Evolutionary conservation across 2,113 vertebrate species (phyloP).

Genomic region (Sphyrna mokarran): DNA sequence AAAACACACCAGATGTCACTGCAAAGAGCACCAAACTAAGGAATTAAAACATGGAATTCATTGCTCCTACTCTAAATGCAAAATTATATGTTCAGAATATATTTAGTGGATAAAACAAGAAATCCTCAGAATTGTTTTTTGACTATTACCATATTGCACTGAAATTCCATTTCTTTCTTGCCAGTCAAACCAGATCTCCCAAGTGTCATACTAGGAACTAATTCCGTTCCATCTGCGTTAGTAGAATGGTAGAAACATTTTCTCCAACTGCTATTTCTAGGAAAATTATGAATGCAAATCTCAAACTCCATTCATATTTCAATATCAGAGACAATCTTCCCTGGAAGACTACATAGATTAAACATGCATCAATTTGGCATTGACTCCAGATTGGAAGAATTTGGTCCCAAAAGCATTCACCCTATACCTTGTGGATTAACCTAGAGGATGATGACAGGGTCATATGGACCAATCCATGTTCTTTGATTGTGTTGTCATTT

Average conservation of each 20-base stretch:
- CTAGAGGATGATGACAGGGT: neutral
- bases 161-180: neutral
- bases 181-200: neutral
- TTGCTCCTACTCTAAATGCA: neutral
- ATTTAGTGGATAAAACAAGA: neutral
- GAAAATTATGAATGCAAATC: neutral
- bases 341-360: neutral
- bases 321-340: neutral
- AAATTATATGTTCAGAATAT: conserved; percentile 17
- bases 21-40: neutral
- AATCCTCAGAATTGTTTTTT: neutral
- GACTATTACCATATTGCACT: neutral
- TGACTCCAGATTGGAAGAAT: neutral
- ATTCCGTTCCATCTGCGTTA: neutral
- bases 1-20: conserved; percentile 18
- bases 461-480: neutral
- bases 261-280: neutral
- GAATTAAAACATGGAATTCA: conserved; percentile 12
- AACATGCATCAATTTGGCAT: neutral
- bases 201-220: neutral
- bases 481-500: neutral
- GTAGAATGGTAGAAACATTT: neutral
- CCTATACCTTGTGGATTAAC: neutral
- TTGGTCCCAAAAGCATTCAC: neutral
- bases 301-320: neutral